Evolutionary conservation across 2,888 invertebrate species (phyloP), one percentile per base, ranked within the genome.

Genomic region (Temnothorax rugatulus): DNA sequence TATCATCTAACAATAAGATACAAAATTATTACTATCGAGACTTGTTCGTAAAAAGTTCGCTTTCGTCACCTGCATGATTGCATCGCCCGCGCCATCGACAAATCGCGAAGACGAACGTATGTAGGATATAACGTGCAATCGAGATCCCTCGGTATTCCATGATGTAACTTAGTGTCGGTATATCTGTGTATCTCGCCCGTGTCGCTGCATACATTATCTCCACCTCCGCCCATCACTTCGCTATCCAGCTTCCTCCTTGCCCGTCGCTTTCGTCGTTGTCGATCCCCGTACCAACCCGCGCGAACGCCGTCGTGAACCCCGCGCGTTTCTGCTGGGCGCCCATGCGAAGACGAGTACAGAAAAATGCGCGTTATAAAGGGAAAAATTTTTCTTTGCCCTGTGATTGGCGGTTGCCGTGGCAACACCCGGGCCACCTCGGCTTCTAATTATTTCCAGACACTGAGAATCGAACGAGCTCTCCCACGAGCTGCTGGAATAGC

Each of bases 401-500:
- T 94, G 95, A 95, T 95, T 95, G 95, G 95, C 94, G 94, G 95
- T 95, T 94, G 95, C 95, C 95, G 92, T 94, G 92, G 95, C 94
- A 95, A 95, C 95, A 94, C 94, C 94, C 93, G 92, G 90, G 91
- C 90, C 91, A 90, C 91, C 92, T 91, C 92, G 90, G 92, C 92
- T 94, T 95, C 94, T 95, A 95, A 95, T 95, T 95, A 95, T 94
- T 95, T 94, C 95, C 95, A 95, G 95, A 95, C 95, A 94, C 94
- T 94, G 95, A 95, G 94, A 95, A 94, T 95, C 94, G 95, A 95
- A 95, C 95, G 93, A 94, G 94, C 93, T 91, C 92, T 92, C 91
- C 91, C 90, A 91, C 91, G 90, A 91, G 89, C 91, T 86, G 89
- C 89, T 88, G 91, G 92, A 93, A 93, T 93, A 92, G 91, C 92